These are phyloP conservation scores for Laterallus jamaicensis DNA, from an alignment of 2,113 vertebrate species.

Conservation along the genomic window DNA sequence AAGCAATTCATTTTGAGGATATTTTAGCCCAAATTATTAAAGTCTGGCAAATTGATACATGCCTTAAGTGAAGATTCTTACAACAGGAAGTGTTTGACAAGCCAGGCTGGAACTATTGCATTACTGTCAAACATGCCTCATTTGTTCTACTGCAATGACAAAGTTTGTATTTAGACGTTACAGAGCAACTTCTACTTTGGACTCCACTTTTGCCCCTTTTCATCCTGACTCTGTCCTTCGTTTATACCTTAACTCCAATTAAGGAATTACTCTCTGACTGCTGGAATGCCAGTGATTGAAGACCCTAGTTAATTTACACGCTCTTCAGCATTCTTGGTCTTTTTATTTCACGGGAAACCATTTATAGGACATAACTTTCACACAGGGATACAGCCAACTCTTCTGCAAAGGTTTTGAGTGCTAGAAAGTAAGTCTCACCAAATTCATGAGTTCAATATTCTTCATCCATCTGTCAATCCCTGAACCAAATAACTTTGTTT, in stretches of 20 bases:
- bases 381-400: neutral
- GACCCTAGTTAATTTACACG: neutral
- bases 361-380: neutral
- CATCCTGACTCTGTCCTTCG: neutral
- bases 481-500: neutral
- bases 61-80: neutral
- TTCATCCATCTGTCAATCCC: neutral
- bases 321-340: neutral
- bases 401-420: slow-evolving; percentile 15
- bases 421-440: neutral
- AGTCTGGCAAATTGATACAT: neutral
- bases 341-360: slow-evolving; percentile 5
- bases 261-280: neutral
- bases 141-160: neutral
- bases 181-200: neutral
- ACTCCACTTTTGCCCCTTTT: neutral
- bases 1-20: neutral
- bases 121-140: neutral
- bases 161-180: neutral
- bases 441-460: neutral
- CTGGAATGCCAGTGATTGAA: neutral
- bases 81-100: neutral
- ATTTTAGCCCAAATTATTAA: neutral
- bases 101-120: neutral
- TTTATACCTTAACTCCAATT: neutral